phyloP scores from a whole-genome alignment of 2,888 invertebrate genomes.

The Poecilus cupreus region DNA sequence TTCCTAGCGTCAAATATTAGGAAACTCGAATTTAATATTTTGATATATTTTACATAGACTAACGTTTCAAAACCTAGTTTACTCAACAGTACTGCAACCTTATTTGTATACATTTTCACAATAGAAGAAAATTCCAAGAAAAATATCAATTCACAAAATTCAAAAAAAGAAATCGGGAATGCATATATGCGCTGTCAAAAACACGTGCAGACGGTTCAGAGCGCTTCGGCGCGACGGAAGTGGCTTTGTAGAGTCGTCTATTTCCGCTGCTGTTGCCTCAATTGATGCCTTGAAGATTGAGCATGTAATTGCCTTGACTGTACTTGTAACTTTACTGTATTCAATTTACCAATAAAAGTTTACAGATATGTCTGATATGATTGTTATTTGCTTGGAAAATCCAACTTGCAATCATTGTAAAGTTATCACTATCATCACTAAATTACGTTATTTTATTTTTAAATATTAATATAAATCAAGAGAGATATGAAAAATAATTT shows the following conservation, averaged over 20 bases:
- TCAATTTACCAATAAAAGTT: conserved; percentile 14
- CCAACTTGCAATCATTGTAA: neutral
- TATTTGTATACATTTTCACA: conserved; percentile 31
- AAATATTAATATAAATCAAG: too few species aligned
- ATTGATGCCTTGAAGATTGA: conserved; percentile 24
- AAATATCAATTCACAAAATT: conserved; percentile 41
- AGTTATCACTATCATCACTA: neutral
- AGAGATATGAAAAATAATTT: too few species aligned
- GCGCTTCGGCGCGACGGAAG: neutral
- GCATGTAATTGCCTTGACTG: conserved; percentile 18
- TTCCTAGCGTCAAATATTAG: too few species aligned
- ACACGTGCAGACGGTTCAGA: conserved; percentile 3
- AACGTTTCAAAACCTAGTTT: neutral
- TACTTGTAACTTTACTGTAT: conserved; percentile 25
- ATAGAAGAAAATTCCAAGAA: conserved; percentile 36
- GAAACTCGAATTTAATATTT: too few species aligned
- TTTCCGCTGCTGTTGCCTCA: conserved; percentile 11
- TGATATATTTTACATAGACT: too few species aligned
- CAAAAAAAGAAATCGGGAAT: conserved; percentile 27
- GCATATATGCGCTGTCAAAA: conserved; percentile 52
- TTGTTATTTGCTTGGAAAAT: neutral
- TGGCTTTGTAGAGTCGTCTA: conserved; percentile 23
- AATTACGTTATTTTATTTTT: too few species aligned
- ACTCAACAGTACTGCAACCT: neutral
- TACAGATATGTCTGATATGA: neutral